Conservation (phyloP, 1,140 invertebrate genomes). For the Nasonia vitripennis region DNA sequence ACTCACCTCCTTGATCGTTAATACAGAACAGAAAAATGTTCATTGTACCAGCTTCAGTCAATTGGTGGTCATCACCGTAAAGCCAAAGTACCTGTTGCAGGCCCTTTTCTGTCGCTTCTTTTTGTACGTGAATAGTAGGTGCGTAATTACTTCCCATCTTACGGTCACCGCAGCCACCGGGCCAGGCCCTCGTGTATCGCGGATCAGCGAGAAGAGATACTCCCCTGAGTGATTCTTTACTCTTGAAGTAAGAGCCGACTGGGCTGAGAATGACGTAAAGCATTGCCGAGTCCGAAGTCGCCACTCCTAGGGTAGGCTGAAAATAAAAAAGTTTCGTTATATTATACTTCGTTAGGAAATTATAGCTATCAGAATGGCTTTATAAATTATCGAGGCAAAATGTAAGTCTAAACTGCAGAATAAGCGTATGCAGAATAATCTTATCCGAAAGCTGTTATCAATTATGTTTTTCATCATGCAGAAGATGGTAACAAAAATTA, state of each 20-base stretch:
- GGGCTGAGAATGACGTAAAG: constrained; percentile 95
- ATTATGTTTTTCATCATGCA: neutral
- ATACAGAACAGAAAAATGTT: constrained; percentile 95
- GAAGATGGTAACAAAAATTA: constrained; percentile 17
- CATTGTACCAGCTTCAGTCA: constrained; percentile 99
- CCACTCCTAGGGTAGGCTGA: constrained; percentile 94
- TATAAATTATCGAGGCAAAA: too few relatives aligned
- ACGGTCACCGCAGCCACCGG: constrained; percentile 93
- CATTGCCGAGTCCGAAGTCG: constrained; percentile 87
- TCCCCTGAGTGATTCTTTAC: constrained; percentile 69
- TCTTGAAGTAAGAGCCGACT: constrained; percentile 93
- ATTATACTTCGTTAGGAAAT: too few relatives aligned
- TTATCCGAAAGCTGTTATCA: constrained; percentile 22
- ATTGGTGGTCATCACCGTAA: constrained; percentile 93
- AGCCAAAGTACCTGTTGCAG: constrained; percentile 98
- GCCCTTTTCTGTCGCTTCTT: constrained; percentile 85
- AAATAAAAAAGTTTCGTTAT: constrained; percentile 1
- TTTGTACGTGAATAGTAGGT: constrained; percentile 89
- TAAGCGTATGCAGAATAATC: neutral
- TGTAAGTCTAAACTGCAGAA: too few relatives aligned
- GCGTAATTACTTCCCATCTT: constrained; percentile 98
- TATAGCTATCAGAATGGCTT: too few relatives aligned
- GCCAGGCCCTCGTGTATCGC: constrained; percentile 91
- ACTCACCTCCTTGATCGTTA: constrained; percentile 92
- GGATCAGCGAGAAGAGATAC: constrained; percentile 87